Conservation (phyloP, 2,797 vertebrate species). For the Austrolebias charrua region DNA sequence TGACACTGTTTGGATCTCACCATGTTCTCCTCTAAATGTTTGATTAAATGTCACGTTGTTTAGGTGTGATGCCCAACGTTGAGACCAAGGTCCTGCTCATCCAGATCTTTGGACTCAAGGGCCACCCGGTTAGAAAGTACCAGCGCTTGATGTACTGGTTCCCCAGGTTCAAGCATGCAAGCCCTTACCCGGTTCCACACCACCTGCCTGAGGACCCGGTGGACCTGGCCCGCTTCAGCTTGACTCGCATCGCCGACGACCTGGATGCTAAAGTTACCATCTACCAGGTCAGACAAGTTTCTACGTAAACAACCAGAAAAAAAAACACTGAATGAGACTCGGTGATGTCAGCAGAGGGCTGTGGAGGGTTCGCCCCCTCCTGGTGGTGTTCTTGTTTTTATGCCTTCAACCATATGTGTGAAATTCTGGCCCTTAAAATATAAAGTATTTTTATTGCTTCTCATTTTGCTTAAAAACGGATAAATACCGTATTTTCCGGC, state of each 20-base stretch:
- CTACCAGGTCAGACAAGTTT: conserved; percentile 80
- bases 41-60: conserved; percentile 2
- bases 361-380: no score
- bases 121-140: conserved; percentile 86
- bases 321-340: no score
- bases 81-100: conserved; percentile 86
- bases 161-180: conserved; percentile 83
- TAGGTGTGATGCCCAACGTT: conserved; percentile 85
- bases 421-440: no score
- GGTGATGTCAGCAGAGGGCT: no score
- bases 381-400: no score
- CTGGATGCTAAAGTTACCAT: conserved; percentile 78
- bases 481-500: no score
- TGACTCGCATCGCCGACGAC: conserved; percentile 82
- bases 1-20: background rate
- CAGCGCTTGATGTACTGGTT: conserved; percentile 89
- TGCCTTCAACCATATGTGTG: no score
- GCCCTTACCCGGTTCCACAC: conserved; percentile 83
- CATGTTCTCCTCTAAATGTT: background rate
- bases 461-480: no score
- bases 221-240: conserved; percentile 80
- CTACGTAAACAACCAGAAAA: background rate
- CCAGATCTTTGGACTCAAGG: conserved; percentile 85
- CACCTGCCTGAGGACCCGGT: conserved; percentile 81
- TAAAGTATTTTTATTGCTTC: no score